Conservation (phyloP, 2,888 invertebrate genomes). For the Koerneria pararmatus region DNA sequence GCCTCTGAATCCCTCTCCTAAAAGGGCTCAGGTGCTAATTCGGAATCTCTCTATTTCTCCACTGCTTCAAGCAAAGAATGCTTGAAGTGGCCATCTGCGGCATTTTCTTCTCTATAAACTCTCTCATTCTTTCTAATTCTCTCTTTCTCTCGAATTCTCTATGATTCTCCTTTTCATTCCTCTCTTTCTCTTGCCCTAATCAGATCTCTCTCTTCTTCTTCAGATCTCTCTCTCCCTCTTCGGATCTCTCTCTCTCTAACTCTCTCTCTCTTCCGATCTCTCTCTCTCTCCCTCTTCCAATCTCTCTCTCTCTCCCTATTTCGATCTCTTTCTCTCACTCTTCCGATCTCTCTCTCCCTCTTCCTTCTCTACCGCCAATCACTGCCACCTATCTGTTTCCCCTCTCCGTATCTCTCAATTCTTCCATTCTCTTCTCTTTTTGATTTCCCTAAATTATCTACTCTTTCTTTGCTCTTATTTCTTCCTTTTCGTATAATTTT, state of each 20-base stretch:
- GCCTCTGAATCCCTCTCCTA: neutral
- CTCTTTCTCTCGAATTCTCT: neutral
- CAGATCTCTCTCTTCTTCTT: neutral
- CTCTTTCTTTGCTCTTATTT: too few species aligned
- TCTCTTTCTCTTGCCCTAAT: neutral
- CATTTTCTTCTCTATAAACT: too few species aligned
- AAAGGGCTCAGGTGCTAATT: neutral
- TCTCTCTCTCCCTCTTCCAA: neutral
- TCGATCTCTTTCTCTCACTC: neutral
- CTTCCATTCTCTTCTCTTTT: too few species aligned
- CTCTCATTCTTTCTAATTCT: neutral
- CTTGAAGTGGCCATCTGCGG: too few species aligned
- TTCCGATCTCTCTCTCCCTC: neutral
- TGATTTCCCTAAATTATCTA: too few species aligned
- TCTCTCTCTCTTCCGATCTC: neutral
- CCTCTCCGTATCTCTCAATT: neutral
- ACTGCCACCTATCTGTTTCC: neutral
- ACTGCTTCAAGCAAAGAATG: too few species aligned
- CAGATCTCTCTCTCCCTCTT: neutral
- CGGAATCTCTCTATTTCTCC: too few species aligned
- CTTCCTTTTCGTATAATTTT: too few species aligned
- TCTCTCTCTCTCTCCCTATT: neutral
- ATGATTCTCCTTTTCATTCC: too few species aligned
- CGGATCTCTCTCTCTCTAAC: neutral
- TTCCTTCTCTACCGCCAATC: neutral